phyloP scores from a whole-genome alignment of 2,113 vertebrate genomes.

The Tachycineta bicolor region DNA sequence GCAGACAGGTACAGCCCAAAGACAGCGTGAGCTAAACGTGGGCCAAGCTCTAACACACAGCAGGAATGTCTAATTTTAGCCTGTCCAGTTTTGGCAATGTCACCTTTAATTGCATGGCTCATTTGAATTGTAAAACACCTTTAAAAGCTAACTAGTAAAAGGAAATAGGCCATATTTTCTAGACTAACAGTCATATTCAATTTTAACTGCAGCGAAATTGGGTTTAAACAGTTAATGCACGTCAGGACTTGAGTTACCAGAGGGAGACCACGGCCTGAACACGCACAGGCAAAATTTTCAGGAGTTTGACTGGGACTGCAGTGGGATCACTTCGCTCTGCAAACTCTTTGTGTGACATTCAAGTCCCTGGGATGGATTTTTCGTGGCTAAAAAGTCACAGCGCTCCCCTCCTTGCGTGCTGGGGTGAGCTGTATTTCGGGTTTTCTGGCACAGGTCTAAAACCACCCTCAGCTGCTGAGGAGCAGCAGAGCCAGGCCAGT shows the following conservation, averaged over 20 bases:
- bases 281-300: neutral
- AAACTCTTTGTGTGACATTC: neutral
- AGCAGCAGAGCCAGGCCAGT: neutral
- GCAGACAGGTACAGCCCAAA: conserved; percentile 69
- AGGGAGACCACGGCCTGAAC: neutral
- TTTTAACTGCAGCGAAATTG: conserved; percentile 39
- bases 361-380: neutral
- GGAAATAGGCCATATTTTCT: conserved; percentile 60
- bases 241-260: neutral
- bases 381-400: neutral
- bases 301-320: neutral
- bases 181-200: conserved; percentile 44
- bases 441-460: neutral
- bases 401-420: accelerated
- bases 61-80: conserved; percentile 61
- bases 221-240: conserved; percentile 45
- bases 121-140: conserved; percentile 70
- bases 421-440: accelerated
- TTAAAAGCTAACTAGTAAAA: conserved; percentile 60
- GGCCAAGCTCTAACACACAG: conserved; percentile 63
- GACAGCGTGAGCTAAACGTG: conserved; percentile 45
- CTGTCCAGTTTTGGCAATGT: conserved; percentile 65
- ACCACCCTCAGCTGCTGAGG: neutral
- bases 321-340: neutral
- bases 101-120: conserved; percentile 64